phyloP scores from a whole-genome alignment of 2,113 vertebrate genomes.

The Aix galericulata region DNA sequence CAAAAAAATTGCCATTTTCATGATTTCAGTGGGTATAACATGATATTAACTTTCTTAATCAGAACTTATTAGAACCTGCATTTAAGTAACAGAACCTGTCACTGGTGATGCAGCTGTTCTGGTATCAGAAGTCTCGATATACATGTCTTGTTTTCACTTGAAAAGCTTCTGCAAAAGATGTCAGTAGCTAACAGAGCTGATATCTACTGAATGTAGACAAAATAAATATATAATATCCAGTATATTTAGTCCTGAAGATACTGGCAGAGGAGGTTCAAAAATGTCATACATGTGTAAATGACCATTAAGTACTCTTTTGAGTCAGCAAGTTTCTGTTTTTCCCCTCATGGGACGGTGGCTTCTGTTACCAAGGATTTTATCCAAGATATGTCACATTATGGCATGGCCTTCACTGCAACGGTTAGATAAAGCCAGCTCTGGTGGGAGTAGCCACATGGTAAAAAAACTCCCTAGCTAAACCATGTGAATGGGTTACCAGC shows the following conservation, averaged over 20 bases:
- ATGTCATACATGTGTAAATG: neutral
- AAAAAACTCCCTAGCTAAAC: neutral
- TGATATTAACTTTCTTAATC: neutral
- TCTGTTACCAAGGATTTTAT: neutral
- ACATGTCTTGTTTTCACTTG: neutral
- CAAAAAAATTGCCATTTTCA: neutral
- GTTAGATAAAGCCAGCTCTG: neutral
- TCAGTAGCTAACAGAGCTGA: neutral
- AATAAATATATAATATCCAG: neutral
- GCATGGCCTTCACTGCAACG: neutral
- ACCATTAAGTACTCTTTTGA: neutral
- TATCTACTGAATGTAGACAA: neutral
- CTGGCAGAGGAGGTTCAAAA: neutral
- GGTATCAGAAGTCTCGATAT: neutral
- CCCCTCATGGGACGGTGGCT: neutral
- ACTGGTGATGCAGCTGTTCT: neutral
- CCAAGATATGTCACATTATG: neutral
- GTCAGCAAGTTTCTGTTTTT: neutral
- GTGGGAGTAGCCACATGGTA: neutral
- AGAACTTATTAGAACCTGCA: neutral
- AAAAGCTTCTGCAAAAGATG: neutral
- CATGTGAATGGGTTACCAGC: neutral
- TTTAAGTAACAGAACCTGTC: neutral
- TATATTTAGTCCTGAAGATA: neutral
- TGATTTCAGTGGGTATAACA: neutral